Evolutionary conservation across 2,113 vertebrate species (phyloP).

Genomic region (Beaufortia kweichowensis): DNA sequence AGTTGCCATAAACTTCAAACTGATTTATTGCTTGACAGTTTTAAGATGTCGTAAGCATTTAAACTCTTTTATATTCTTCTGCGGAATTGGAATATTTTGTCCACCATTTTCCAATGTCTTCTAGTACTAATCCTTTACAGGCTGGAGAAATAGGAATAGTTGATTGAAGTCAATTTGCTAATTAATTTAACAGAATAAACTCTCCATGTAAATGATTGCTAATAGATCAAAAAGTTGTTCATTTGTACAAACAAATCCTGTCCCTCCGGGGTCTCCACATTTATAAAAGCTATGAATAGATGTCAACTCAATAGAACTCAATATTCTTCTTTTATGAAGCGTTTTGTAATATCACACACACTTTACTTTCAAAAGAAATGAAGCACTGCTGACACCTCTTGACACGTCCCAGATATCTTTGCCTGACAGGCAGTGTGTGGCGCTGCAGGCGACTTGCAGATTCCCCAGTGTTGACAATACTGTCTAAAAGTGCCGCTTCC

Average conservation of each 20-base stretch:
- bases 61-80: neutral
- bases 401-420: slow-evolving; percentile 47
- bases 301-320: slow-evolving; percentile 24
- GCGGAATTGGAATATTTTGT: neutral
- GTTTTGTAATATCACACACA: slow-evolving; percentile 2
- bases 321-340: slow-evolving; percentile 36
- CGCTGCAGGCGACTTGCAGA: slow-evolving; percentile 30
- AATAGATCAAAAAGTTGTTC: slow-evolving; percentile 19
- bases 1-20: neutral
- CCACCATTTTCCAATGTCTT: slow-evolving; percentile 4
- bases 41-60: neutral
- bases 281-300: slow-evolving; percentile 37
- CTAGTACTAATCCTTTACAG: slow-evolving; percentile 6
- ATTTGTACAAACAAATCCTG: slow-evolving; percentile 13
- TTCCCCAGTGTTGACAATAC: slow-evolving; percentile 37
- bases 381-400: slow-evolving; percentile 43
- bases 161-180: neutral
- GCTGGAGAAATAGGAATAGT: neutral
- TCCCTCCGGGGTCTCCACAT: slow-evolving; percentile 12
- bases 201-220: neutral
- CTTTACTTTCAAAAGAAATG: slow-evolving; percentile 39
- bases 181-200: neutral
- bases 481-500: slow-evolving; percentile 45
- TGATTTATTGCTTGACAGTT: no score
- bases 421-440: slow-evolving; percentile 40